Percentiles rank a stretch among this genome's conserved stretches.
These are phyloP conservation scores for Eupithecia exiguata DNA, from an alignment of 2,888 invertebrate genomes.

Conservation along the genomic window DNA sequence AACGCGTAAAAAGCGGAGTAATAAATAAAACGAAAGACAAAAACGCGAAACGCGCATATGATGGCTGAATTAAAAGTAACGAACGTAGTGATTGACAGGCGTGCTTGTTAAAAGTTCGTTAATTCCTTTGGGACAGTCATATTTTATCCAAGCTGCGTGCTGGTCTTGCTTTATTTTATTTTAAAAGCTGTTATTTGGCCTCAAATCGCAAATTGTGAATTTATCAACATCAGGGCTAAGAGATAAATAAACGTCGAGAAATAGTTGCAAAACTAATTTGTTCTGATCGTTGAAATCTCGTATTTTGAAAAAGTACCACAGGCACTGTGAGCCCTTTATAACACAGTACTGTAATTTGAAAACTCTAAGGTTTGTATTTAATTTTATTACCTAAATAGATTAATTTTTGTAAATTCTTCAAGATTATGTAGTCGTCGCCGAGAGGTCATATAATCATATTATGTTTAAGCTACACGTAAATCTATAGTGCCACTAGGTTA, in stretches of 20 bases:
- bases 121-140: constrained; percentile 44
- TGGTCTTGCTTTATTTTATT: constrained; percentile 8
- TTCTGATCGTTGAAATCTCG: background rate
- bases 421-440: no score
- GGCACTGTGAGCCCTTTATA: background rate
- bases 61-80: constrained; percentile 49
- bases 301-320: background rate
- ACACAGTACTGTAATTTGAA: no score
- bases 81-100: constrained; percentile 57
- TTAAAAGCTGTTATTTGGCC: constrained; percentile 3
- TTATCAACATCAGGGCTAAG: background rate
- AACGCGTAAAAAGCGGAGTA: background rate
- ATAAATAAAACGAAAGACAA: constrained; percentile 38
- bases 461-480: no score
- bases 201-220: background rate
- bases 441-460: no score
- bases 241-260: background rate
- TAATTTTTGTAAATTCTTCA: no score
- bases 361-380: no score
- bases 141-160: constrained; percentile 10
- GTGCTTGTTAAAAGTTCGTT: constrained; percentile 62
- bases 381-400: no score
- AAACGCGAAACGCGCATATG: constrained; percentile 39
- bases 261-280: background rate
- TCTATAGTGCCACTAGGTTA: no score